Percentiles rank a stretch among this genome's conserved stretches.
Conservation (phyloP, 2,113 vertebrate genomes). For the Oncorhynchus clarkii region DNA sequence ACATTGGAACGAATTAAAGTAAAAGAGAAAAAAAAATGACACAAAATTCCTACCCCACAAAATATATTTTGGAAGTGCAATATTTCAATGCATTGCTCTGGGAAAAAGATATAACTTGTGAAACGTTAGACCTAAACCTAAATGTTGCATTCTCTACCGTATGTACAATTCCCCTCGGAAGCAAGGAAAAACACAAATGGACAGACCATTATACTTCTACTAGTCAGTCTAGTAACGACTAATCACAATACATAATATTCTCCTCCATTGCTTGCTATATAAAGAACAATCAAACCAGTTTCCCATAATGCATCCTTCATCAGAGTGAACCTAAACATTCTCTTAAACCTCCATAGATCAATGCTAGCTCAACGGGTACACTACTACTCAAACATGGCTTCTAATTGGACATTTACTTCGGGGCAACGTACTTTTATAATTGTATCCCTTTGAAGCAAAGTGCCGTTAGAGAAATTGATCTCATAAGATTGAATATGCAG, state of each 20-base stretch:
- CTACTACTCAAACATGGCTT: neutral
- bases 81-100: constrained; percentile 16
- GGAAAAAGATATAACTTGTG: neutral
- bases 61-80: constrained; percentile 31
- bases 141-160: neutral
- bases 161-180: constrained; percentile 21
- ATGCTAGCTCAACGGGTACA: neutral
- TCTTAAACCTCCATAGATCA: neutral
- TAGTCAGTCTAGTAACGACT: neutral
- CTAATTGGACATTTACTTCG: neutral
- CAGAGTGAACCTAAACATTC: neutral
- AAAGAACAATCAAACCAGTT: neutral
- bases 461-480: neutral
- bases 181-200: neutral
- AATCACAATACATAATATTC: neutral
- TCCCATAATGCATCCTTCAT: neutral
- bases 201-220: neutral
- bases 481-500: neutral
- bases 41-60: constrained; percentile 30
- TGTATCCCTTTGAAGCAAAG: neutral
- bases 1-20: neutral
- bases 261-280: neutral
- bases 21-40: constrained; percentile 5
- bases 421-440: neutral
- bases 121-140: neutral